Percentiles rank a stretch among this genome's conserved stretches.
Evolutionary conservation across 2,888 invertebrate genomes (phyloP).

Genomic region (Conops quadrifasciatus): DNA sequence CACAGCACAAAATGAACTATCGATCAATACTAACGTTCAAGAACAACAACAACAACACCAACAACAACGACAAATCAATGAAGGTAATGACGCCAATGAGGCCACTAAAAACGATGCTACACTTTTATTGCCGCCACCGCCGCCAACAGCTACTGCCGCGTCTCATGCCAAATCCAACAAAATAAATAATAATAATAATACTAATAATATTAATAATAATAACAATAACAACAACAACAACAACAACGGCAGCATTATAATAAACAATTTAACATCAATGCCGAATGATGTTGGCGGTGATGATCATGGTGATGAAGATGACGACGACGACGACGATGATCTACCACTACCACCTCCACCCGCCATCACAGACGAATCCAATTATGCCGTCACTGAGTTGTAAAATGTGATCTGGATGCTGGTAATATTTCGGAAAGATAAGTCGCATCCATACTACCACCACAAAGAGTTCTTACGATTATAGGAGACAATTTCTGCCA

Average conservation of each 20-base stretch:
- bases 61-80: constrained; percentile 34
- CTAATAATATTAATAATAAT: constrained; percentile 43
- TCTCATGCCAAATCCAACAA: constrained; percentile 47
- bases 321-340: constrained; percentile 58
- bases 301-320: constrained; percentile 31
- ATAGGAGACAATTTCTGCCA: too few species aligned
- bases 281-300: constrained; percentile 44
- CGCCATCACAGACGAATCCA: constrained; percentile 64
- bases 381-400: constrained; percentile 66
- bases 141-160: constrained; percentile 48
- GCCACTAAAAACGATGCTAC: constrained; percentile 47
- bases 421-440: neutral
- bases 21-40: constrained; percentile 36
- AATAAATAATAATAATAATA: constrained; percentile 46
- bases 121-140: constrained; percentile 56
- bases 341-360: constrained; percentile 62
- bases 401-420: constrained; percentile 47
- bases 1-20: constrained; percentile 36
- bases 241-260: constrained; percentile 43
- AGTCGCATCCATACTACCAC: neutral
- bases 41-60: constrained; percentile 29
- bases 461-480: neutral
- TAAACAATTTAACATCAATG: constrained; percentile 44
- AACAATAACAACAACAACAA: constrained; percentile 47
- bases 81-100: constrained; percentile 21